Conservation (phyloP, 1,140 invertebrate genomes). For the Trachelipus rathkii region DNA sequence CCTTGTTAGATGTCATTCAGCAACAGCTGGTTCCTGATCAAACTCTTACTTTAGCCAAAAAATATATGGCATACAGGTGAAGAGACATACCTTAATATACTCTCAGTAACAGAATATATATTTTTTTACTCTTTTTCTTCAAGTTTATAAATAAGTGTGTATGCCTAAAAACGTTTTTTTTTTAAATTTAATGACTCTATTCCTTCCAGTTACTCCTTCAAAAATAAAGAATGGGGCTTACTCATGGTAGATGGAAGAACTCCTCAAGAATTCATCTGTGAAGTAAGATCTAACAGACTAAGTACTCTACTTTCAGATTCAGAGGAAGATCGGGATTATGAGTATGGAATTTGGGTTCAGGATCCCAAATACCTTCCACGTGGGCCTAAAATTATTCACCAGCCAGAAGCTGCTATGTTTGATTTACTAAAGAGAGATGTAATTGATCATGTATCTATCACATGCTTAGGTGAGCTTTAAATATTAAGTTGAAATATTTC, state of each 20-base stretch:
- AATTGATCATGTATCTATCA: conserved; percentile 69
- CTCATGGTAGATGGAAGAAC: conserved; percentile 71
- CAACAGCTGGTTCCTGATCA: conserved; percentile 70
- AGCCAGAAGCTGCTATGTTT: conserved; percentile 76
- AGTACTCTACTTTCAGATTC: conserved; percentile 55
- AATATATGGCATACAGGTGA: conserved; percentile 61
- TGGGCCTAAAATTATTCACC: conserved; percentile 81
- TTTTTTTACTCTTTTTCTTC: too few relatives aligned
- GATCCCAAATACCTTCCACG: conserved; percentile 74
- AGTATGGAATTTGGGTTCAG: conserved; percentile 71
- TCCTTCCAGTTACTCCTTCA: conserved; percentile 47
- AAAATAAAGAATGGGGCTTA: conserved; percentile 71
- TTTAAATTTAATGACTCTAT: neutral
- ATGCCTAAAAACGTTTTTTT: too few relatives aligned
- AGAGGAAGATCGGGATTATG: conserved; percentile 67
- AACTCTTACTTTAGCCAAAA: conserved; percentile 52
- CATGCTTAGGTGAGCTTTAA: conserved; percentile 51
- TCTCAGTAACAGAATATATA: too few relatives aligned
- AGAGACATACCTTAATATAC: too few relatives aligned
- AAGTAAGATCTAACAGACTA: conserved; percentile 65
- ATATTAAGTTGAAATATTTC: too few relatives aligned
- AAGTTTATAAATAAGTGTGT: too few relatives aligned
- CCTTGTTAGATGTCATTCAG: conserved; percentile 70
- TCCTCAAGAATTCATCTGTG: conserved; percentile 78
- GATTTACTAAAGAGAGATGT: conserved; percentile 68